Conservation (phyloP, 2,888 invertebrate species). For the Cylindroiulus punctatus region DNA sequence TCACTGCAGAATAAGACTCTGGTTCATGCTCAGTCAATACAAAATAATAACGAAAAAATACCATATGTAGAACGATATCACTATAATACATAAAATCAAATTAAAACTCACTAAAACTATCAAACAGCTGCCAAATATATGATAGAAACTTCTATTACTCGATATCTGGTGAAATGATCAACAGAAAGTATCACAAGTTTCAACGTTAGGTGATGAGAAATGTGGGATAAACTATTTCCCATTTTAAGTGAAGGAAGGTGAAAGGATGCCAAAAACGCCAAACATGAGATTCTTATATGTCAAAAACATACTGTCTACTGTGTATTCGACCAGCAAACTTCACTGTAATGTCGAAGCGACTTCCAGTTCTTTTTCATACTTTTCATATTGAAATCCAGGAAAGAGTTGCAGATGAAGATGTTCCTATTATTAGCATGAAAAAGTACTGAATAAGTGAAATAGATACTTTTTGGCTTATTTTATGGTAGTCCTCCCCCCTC, state of each 20-base stretch:
- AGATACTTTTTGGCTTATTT: too few species aligned
- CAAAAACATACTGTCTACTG: neutral
- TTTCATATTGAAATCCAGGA: constrained; percentile 61
- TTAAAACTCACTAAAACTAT: neutral
- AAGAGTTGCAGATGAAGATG: constrained; percentile 60
- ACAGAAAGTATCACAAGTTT: neutral
- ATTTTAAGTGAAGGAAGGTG: constrained; percentile 4
- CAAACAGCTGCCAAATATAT: constrained; percentile 1
- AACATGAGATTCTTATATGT: constrained; percentile 2
- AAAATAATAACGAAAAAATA: neutral
- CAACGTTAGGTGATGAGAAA: neutral
- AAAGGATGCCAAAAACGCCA: neutral
- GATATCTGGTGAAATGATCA: neutral
- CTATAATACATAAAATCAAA: constrained; percentile 27
- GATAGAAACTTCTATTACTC: neutral
- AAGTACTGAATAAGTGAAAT: neutral
- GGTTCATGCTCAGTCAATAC: neutral
- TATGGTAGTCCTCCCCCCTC: too few species aligned
- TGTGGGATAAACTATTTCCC: neutral
- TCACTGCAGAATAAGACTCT: neutral
- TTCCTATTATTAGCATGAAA: constrained; percentile 59
- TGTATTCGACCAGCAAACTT: neutral
- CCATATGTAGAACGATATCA: neutral
- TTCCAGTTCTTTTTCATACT: constrained; percentile 61
- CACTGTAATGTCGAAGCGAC: constrained; percentile 50